A percentile compares a stretch with the other conserved stretches of the same genome.
phyloP scores from a whole-genome alignment of 1,140 invertebrate species.

The Micrasema longulum region DNA sequence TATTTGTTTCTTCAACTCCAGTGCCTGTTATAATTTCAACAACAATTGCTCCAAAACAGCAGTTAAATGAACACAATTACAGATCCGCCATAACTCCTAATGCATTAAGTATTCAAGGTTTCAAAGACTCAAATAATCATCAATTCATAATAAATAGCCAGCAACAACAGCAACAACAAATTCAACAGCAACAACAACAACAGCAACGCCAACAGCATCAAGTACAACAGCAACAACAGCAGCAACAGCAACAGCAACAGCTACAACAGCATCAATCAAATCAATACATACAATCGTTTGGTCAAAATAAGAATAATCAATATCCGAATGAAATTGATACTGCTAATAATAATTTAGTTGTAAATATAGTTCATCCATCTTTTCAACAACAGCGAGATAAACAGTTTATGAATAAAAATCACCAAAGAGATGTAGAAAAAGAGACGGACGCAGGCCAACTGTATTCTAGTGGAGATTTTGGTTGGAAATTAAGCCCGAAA shows the following conservation, averaged over 20 bases:
- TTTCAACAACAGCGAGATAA: slow-evolving; percentile 5
- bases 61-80: slow-evolving; percentile 34
- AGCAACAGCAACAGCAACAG: slow-evolving; percentile 53
- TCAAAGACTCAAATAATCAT: not conserved
- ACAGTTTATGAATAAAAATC: slow-evolving; percentile 53
- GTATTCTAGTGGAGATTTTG: slow-evolving; percentile 65
- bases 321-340: slow-evolving; percentile 37
- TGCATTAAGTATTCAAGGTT: not conserved
- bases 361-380: slow-evolving; percentile 45
- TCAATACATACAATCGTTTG: slow-evolving; percentile 37
- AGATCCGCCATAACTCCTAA: slow-evolving; percentile 15
- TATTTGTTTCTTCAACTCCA: slow-evolving; percentile 43
- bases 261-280: slow-evolving; percentile 55
- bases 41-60: slow-evolving; percentile 25
- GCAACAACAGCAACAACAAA: too few relatives aligned
- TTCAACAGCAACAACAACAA: too few relatives aligned
- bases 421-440: slow-evolving; percentile 54
- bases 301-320: slow-evolving; percentile 38
- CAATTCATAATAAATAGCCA: too few relatives aligned
- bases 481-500: slow-evolving; percentile 64
- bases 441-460: slow-evolving; percentile 58
- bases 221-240: slow-evolving; percentile 12
- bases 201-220: slow-evolving; percentile 5
- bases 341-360: slow-evolving; percentile 48
- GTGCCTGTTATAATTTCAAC: slow-evolving; percentile 22